A percentile compares a stretch with the other conserved stretches of the same genome.
These are phyloP conservation scores for Loxodonta africana DNA, from an alignment of 2,113 vertebrate species.

Conservation along the genomic window DNA sequence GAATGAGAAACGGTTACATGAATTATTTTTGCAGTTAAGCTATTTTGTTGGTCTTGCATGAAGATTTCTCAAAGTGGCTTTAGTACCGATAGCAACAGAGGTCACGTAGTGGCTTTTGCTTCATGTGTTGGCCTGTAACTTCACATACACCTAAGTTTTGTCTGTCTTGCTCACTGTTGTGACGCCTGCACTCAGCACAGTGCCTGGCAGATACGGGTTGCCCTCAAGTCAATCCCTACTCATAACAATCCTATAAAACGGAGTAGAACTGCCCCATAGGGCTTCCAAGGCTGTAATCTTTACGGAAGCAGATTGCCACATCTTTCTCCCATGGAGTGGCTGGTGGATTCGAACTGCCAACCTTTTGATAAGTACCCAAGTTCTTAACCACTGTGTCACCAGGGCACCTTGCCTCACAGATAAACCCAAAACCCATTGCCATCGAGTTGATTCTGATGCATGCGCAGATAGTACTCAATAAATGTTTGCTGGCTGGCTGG, in stretches of 20 bases:
- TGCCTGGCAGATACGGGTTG: neutral
- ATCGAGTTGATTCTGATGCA: no score
- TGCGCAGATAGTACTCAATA: neutral
- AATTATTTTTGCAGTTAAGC: conserved; percentile 48
- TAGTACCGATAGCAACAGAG: neutral
- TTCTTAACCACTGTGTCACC: neutral
- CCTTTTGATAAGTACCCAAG: neutral
- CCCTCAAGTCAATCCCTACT: neutral
- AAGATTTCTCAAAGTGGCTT: conserved; percentile 35
- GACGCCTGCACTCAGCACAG: neutral
- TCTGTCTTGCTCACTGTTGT: neutral
- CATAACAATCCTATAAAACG: neutral
- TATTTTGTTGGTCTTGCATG: neutral
- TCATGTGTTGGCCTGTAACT: neutral
- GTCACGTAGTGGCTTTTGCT: neutral
- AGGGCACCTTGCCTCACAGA: neutral
- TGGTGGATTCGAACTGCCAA: neutral
- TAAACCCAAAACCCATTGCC: neutral
- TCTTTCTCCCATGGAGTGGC: neutral
- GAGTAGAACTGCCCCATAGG: neutral
- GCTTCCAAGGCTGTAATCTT: neutral
- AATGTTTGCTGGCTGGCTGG: neutral
- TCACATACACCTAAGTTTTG: neutral
- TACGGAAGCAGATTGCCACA: neutral
- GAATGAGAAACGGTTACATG: neutral